phyloP scores from a whole-genome alignment of 1,140 invertebrate species.

The Drosophila watanabei region DNA sequence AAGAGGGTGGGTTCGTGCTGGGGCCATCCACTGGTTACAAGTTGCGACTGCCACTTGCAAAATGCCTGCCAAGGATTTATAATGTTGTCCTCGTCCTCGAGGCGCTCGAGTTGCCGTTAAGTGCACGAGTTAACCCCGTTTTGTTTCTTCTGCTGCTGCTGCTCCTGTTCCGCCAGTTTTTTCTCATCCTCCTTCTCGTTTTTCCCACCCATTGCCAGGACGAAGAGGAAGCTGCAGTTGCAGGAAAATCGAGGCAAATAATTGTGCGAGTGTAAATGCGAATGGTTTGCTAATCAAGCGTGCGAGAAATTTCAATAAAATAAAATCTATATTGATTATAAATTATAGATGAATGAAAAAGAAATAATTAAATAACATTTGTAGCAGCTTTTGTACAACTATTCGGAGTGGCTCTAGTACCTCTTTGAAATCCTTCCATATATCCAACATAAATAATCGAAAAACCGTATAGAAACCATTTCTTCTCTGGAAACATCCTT shows the following conservation, averaged over 20 bases:
- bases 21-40: slow-evolving; percentile 43
- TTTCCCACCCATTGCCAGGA: slow-evolving; percentile 5
- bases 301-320: neutral
- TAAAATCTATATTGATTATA: neutral
- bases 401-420: too few species aligned
- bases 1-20: neutral
- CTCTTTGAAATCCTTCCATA: neutral
- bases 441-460: neutral
- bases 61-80: slow-evolving; percentile 80
- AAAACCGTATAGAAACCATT: neutral
- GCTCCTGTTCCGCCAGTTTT: neutral
- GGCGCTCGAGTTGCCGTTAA: slow-evolving; percentile 77
- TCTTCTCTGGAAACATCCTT: neutral
- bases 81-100: slow-evolving; percentile 80
- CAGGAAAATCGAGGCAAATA: slow-evolving; percentile 38
- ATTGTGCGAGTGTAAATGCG: slow-evolving; percentile 26
- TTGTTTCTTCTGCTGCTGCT: slow-evolving; percentile 34
- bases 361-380: neutral
- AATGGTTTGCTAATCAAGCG: slow-evolving; percentile 38
- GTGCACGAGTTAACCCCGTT: slow-evolving; percentile 82
- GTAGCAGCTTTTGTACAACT: neutral
- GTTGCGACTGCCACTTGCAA: slow-evolving; percentile 77
- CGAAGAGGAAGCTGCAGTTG: slow-evolving; percentile 2
- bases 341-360: neutral
- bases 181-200: neutral